phyloP scores from a whole-genome alignment of 2,888 invertebrate species.

The Eupithecia tripunctaria region DNA sequence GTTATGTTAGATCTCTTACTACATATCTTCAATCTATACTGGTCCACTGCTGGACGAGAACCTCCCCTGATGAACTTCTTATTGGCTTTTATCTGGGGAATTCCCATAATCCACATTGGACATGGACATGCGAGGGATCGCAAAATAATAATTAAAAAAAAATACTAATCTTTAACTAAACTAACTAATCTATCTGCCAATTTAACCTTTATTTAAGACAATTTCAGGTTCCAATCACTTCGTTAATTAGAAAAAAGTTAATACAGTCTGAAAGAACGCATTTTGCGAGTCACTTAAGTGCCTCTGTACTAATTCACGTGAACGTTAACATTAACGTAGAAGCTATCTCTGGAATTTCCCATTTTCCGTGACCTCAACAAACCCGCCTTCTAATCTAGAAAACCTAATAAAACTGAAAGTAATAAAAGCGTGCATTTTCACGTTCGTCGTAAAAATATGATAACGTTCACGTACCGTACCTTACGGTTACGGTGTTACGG shows the following conservation, averaged over 20 bases:
- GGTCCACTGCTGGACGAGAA: no score
- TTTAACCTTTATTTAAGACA: neutral
- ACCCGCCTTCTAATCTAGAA: constrained; percentile 73
- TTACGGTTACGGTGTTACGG: constrained; percentile 41
- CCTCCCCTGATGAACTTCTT: no score
- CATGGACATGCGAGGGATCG: no score
- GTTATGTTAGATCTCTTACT: no score
- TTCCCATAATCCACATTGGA: no score
- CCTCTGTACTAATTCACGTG: neutral
- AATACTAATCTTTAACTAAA: neutral
- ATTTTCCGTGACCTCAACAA: constrained; percentile 55
- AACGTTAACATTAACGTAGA: neutral
- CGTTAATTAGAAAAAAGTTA: neutral
- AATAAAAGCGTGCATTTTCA: constrained; percentile 81
- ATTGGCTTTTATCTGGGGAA: no score
- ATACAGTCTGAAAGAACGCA: neutral
- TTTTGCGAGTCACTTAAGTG: neutral
- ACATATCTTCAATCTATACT: no score
- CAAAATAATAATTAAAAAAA: no score
- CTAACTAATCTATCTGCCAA: no score
- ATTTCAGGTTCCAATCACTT: neutral
- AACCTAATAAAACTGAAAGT: constrained; percentile 77
- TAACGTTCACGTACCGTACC: constrained; percentile 75
- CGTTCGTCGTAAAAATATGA: constrained; percentile 82
- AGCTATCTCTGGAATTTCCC: constrained; percentile 57